These are phyloP conservation scores for Scolopax mira DNA, from an alignment of 2,113 vertebrate genomes.

Conservation along the genomic window DNA sequence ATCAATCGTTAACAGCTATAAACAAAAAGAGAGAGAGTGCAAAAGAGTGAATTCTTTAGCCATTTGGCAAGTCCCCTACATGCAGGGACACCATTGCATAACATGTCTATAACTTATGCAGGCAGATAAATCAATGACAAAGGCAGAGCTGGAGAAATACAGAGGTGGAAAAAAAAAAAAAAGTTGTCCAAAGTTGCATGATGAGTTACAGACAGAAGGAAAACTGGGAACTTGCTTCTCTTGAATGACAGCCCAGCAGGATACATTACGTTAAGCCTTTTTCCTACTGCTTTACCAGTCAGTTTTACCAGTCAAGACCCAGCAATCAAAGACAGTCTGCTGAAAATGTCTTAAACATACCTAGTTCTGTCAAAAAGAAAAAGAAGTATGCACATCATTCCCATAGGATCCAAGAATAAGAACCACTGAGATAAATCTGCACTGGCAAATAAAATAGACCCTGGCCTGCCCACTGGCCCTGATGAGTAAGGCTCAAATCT, in stretches of 20 bases:
- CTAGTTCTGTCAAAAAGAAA: neutral
- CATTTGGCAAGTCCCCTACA: neutral
- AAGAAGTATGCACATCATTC: neutral
- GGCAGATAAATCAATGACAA: neutral
- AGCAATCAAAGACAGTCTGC: neutral
- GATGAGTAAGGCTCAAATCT: neutral
- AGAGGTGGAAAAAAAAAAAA: neutral
- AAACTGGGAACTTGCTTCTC: neutral
- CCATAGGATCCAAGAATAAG: neutral
- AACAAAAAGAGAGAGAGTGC: neutral
- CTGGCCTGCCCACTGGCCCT: neutral
- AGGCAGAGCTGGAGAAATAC: neutral
- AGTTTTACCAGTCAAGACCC: neutral
- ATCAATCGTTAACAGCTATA: constrained; percentile 93
- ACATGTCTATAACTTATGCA: neutral
- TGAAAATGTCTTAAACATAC: neutral
- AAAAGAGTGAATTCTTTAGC: neutral
- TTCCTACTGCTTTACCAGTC: constrained; percentile 35
- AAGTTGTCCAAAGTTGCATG: neutral
- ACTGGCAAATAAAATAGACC: neutral
- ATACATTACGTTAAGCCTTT: constrained; percentile 14
- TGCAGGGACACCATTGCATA: neutral
- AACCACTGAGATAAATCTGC: neutral
- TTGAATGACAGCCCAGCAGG: constrained; percentile 25
- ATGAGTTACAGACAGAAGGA: neutral